These are phyloP conservation scores for Peucedramus taeniatus DNA, from an alignment of 2,113 vertebrate genomes.

Conservation along the genomic window DNA sequence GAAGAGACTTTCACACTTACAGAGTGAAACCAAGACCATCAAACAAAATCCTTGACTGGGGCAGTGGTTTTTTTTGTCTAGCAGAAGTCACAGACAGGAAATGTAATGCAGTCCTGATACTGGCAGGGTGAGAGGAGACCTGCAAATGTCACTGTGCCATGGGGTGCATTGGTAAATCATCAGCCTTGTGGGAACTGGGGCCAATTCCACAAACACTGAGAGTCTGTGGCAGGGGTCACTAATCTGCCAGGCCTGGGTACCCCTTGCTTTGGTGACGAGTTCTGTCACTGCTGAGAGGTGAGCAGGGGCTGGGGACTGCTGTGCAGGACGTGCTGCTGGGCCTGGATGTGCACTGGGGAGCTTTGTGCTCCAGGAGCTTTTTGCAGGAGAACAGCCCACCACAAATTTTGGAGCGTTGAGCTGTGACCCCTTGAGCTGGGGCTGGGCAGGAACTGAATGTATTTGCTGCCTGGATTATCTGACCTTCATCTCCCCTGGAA, in stretches of 20 bases:
- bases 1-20: background rate
- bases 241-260: background rate
- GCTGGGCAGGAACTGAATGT: background rate
- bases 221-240: background rate
- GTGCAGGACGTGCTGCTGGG: background rate
- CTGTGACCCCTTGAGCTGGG: background rate
- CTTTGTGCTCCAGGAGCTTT: background rate
- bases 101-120: background rate
- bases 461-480: background rate
- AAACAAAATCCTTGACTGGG: background rate
- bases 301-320: background rate
- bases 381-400: background rate
- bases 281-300: background rate
- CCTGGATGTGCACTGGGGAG: background rate
- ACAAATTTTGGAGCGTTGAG: background rate
- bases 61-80: background rate
- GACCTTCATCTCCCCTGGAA: background rate
- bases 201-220: rapidly evolving
- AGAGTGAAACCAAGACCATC: background rate
- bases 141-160: background rate
- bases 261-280: background rate
- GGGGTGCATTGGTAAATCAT: background rate
- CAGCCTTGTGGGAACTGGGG: background rate
- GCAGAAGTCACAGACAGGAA: rapidly evolving
- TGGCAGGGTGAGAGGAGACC: background rate